A percentile compares a stretch with the other conserved stretches of the same genome.
phyloP scores from a whole-genome alignment of 2,797 vertebrate genomes.

The Lithobates pipiens region DNA sequence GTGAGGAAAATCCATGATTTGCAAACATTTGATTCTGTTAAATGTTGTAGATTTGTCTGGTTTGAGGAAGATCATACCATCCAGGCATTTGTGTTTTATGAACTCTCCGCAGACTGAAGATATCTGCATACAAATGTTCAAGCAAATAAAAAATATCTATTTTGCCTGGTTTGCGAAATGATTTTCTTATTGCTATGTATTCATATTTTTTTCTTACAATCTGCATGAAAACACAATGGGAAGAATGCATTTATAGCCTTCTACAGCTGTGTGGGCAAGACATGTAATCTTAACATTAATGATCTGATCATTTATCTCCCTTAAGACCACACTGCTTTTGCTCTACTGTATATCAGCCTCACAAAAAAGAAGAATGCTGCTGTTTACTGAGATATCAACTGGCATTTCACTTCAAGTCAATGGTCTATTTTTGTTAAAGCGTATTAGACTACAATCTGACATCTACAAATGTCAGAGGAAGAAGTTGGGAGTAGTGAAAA shows the following conservation, averaged over 20 bases:
- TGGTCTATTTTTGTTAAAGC: slow-evolving; percentile 82
- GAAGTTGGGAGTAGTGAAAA: slow-evolving; percentile 50
- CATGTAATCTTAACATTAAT: slow-evolving; percentile 71
- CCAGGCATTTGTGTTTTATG: background rate
- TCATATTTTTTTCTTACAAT: slow-evolving; percentile 7
- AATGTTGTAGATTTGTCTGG: background rate
- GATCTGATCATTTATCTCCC: slow-evolving; percentile 88
- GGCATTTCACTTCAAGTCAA: slow-evolving; percentile 84
- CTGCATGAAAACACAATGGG: slow-evolving; percentile 29
- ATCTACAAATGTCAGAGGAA: slow-evolving; percentile 90
- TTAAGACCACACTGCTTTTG: slow-evolving; percentile 80
- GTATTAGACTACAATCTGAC: slow-evolving; percentile 87
- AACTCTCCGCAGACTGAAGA: background rate
- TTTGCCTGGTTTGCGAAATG: background rate
- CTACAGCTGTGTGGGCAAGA: slow-evolving; percentile 9
- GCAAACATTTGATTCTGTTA: too few relatives aligned
- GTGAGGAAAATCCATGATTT: too few relatives aligned
- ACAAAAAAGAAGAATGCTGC: slow-evolving; percentile 91
- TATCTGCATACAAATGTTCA: background rate
- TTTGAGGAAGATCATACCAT: background rate
- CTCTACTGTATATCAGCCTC: slow-evolving; percentile 72
- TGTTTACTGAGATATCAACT: slow-evolving; percentile 93
- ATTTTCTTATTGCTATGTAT: background rate
- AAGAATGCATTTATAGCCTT: slow-evolving; percentile 11
- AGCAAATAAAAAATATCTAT: background rate